These are phyloP conservation scores for Euspilapteryx auroguttella DNA, from an alignment of 2,888 invertebrate species.

Conservation along the genomic window DNA sequence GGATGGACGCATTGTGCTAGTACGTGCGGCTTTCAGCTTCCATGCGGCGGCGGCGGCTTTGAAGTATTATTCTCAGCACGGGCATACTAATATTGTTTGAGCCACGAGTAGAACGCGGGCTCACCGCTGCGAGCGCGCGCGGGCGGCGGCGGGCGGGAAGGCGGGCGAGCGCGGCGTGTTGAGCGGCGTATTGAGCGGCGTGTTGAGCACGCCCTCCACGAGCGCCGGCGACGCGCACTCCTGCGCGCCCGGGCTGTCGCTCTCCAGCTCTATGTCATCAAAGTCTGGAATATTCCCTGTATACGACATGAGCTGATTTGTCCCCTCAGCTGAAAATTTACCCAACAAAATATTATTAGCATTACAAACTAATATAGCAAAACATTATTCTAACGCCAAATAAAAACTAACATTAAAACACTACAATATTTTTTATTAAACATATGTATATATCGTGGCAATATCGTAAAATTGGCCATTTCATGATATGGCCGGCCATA, in stretches of 20 bases:
- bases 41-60: neutral
- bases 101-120: neutral
- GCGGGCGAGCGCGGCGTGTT: constrained; percentile 28
- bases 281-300: constrained; percentile 58
- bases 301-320: constrained; percentile 57
- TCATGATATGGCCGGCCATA: too few species aligned
- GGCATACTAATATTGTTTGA: neutral
- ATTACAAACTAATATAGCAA: neutral
- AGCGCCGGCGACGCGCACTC: constrained; percentile 19
- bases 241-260: constrained; percentile 34
- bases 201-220: constrained; percentile 15
- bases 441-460: too few species aligned
- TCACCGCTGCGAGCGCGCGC: neutral
- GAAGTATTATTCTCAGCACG: neutral
- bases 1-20: too few species aligned
- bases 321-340: constrained; percentile 51
- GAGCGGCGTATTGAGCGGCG: constrained; percentile 44
- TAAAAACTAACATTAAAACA: too few species aligned
- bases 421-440: too few species aligned
- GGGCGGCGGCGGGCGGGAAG: too few species aligned
- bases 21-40: too few species aligned
- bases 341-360: constrained; percentile 9
- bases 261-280: constrained; percentile 44
- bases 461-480: too few species aligned
- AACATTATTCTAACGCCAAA: too few species aligned